A percentile compares a stretch with the other conserved stretches of the same genome.
phyloP scores from a whole-genome alignment of 2,888 invertebrate genomes.

The Mechanitis messenoides region DNA sequence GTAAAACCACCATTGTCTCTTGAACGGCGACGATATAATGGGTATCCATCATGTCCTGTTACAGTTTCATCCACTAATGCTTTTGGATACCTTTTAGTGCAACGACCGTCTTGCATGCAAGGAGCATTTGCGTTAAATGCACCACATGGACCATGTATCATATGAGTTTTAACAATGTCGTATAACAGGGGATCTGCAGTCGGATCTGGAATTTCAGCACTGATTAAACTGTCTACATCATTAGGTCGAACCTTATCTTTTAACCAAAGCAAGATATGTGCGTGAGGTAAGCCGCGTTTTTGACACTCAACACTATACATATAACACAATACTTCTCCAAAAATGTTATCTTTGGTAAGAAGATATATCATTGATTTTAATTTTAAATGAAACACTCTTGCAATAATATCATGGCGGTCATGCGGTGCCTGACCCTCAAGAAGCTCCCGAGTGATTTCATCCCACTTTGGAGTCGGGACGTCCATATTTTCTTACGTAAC shows the following conservation, averaged over 20 bases:
- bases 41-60: too few species aligned
- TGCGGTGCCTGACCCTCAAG: constrained; percentile 21
- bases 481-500: too few species aligned
- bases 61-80: too few species aligned
- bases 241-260: constrained; percentile 11
- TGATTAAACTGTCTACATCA: constrained; percentile 16
- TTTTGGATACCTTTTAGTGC: too few species aligned
- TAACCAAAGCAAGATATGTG: constrained; percentile 2
- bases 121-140: too few species aligned
- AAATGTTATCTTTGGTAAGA: constrained; percentile 19
- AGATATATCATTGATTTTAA: constrained; percentile 22
- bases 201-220: constrained; percentile 26
- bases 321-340: constrained; percentile 11
- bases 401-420: constrained; percentile 28
- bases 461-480: too few species aligned
- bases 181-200: constrained; percentile 21
- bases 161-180: constrained; percentile 11
- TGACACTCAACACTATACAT: constrained; percentile 12
- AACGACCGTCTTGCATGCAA: too few species aligned
- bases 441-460: neutral
- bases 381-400: constrained; percentile 28
- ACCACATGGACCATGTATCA: too few species aligned
- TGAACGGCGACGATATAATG: too few species aligned
- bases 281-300: neutral
- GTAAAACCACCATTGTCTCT: too few species aligned